Evolutionary conservation across 2,797 vertebrate genomes (phyloP).

Genomic region (Clarias pachynema): DNA sequence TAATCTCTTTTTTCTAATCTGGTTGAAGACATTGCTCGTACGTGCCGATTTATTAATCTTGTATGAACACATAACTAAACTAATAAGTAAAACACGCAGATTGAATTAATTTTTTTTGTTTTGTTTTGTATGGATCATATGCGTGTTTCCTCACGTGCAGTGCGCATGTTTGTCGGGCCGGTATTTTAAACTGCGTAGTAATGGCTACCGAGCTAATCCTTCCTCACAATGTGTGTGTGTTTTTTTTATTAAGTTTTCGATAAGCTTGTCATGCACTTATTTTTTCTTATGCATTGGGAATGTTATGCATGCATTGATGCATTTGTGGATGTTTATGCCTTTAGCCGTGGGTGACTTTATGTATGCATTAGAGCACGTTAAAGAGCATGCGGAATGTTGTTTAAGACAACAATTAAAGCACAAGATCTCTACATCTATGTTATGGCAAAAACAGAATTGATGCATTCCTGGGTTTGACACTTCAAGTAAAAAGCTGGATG

Average conservation of each 20-base stretch:
- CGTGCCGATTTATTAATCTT: no score
- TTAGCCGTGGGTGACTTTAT: neutral
- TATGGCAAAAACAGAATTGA: neutral
- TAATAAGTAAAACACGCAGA: neutral
- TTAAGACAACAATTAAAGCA: neutral
- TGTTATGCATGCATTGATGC: neutral
- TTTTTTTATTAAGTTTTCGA: conserved; percentile 38
- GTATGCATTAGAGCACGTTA: neutral
- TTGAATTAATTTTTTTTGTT: neutral
- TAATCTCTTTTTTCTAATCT: neutral
- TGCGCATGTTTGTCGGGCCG: conserved; percentile 42
- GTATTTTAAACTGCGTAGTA: conserved; percentile 73
- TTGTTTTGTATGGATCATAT: neutral
- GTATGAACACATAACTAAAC: neutral
- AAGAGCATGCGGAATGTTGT: neutral
- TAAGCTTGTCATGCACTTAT: conserved; percentile 26
- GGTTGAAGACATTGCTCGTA: neutral
- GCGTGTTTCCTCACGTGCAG: conserved; percentile 36
- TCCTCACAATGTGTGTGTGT: no score
- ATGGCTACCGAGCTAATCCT: conserved; percentile 7
- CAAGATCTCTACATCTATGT: neutral
- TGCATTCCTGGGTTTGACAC: neutral
- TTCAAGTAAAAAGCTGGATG: neutral
- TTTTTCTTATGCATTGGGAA: neutral
- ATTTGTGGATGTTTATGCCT: neutral